Evolutionary conservation across 1,140 invertebrate species (phyloP).

Genomic region (Nasonia giraulti): DNA sequence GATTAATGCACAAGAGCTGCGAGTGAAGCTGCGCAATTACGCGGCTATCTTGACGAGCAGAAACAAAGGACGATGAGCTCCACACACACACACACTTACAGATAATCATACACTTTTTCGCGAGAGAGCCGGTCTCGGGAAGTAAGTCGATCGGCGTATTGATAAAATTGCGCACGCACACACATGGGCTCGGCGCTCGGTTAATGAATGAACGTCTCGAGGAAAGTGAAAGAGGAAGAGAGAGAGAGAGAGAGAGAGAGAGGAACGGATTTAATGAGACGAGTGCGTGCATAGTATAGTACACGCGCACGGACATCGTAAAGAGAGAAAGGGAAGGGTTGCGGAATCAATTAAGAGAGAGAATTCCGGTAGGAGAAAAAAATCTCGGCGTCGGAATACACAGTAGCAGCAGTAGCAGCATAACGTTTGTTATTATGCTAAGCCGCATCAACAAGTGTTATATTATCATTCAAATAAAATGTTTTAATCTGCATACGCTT

Average conservation of each 20-base stretch:
- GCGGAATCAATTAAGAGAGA: neutral
- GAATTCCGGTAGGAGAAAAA: slow-evolving; percentile 41
- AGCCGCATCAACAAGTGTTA: slow-evolving; percentile 76
- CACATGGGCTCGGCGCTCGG: slow-evolving; percentile 30
- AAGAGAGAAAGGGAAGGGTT: neutral
- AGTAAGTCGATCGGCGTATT: slow-evolving; percentile 61
- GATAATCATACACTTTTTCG: neutral
- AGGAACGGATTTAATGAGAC: slow-evolving; percentile 47
- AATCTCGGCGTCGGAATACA: slow-evolving; percentile 61
- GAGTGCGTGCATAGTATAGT: slow-evolving; percentile 27
- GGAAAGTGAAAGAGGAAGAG: slow-evolving; percentile 54
- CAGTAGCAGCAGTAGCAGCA: slow-evolving; percentile 54
- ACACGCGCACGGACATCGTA: too few relatives aligned
- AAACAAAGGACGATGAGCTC: neutral
- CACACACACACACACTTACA: neutral
- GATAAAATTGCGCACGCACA: slow-evolving; percentile 67
- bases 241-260: slow-evolving; percentile 40
- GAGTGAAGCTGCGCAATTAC: neutral
- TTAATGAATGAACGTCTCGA: slow-evolving; percentile 70
- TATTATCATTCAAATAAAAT: slow-evolving; percentile 76
- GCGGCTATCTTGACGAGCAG: neutral
- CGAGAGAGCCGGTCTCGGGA: slow-evolving; percentile 30
- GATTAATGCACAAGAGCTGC: neutral
- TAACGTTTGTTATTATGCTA: slow-evolving; percentile 74
- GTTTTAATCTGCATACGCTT: slow-evolving; percentile 76